Conservation (phyloP, 1,140 invertebrate genomes). For the Drosophila suzukii region DNA sequence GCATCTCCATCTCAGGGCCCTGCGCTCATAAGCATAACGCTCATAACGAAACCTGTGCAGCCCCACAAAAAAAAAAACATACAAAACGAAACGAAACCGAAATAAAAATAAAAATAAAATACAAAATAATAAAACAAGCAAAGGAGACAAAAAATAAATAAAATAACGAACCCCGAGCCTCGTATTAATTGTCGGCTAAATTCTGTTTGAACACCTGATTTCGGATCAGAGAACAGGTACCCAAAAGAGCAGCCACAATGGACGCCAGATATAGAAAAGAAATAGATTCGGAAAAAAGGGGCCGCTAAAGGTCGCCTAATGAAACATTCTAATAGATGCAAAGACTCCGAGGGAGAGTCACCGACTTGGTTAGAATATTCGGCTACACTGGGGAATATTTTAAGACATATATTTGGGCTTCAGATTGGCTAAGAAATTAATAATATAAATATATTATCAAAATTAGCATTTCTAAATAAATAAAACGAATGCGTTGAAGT, state of each 20-base stretch:
- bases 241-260: conserved; percentile 38
- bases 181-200: conserved; percentile 80
- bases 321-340: conserved; percentile 62
- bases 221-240: conserved; percentile 68
- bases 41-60: conserved; percentile 57
- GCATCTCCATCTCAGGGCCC: conserved; percentile 26
- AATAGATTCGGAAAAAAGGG: conserved; percentile 32
- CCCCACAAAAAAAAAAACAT: background rate
- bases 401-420: too few species aligned
- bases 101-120: conserved; percentile 14
- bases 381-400: conserved; percentile 21
- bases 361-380: conserved; percentile 29
- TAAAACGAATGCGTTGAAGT: too few species aligned
- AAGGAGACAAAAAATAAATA: conserved; percentile 42
- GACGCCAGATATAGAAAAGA: conserved; percentile 22
- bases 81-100: conserved; percentile 35
- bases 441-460: too few species aligned
- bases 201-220: conserved; percentile 72
- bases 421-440: too few species aligned
- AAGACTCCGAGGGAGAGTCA: conserved; percentile 21
- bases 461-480: too few species aligned
- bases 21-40: conserved; percentile 63
- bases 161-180: conserved; percentile 50
- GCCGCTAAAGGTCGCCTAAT: conserved; percentile 73
- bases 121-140: conserved; percentile 23